phyloP scores from a whole-genome alignment of 1,140 invertebrate genomes.

The Drosophila ercepeae region DNA sequence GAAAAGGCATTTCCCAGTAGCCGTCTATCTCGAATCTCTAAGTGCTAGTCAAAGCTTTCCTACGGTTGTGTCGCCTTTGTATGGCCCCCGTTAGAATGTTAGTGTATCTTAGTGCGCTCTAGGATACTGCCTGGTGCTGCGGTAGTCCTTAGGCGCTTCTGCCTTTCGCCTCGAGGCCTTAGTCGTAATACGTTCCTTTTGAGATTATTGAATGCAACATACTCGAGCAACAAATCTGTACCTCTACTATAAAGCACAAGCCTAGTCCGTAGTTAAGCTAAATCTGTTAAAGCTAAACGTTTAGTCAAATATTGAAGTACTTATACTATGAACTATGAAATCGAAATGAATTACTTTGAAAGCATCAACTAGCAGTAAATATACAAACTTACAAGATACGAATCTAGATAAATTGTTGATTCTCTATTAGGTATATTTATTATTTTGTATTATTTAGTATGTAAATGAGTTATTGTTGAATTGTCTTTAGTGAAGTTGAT shows the following conservation, averaged over 20 bases:
- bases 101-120: constrained; percentile 25
- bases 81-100: constrained; percentile 57
- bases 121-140: constrained; percentile 41
- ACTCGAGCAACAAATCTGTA: constrained; percentile 39
- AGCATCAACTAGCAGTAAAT: constrained; percentile 56
- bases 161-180: constrained; percentile 74
- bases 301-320: constrained; percentile 67
- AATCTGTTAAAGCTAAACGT: constrained; percentile 63
- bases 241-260: constrained; percentile 50
- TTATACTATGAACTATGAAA: constrained; percentile 41
- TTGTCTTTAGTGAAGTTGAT: constrained; percentile 42
- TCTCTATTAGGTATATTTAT: constrained; percentile 37
- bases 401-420: constrained; percentile 41
- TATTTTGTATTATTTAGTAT: constrained; percentile 51
- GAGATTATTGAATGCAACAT: constrained; percentile 44
- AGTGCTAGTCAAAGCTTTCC: constrained; percentile 66
- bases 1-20: background rate
- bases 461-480: constrained; percentile 45
- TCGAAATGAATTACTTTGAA: constrained; percentile 47
- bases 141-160: constrained; percentile 58
- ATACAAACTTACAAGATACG: constrained; percentile 21
- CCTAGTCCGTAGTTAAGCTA: constrained; percentile 50
- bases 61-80: constrained; percentile 77
- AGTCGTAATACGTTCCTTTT: constrained; percentile 75
- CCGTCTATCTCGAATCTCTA: constrained; percentile 48